Conservation (phyloP, 2,888 invertebrate species). For the Sinhomidia bicolor region DNA sequence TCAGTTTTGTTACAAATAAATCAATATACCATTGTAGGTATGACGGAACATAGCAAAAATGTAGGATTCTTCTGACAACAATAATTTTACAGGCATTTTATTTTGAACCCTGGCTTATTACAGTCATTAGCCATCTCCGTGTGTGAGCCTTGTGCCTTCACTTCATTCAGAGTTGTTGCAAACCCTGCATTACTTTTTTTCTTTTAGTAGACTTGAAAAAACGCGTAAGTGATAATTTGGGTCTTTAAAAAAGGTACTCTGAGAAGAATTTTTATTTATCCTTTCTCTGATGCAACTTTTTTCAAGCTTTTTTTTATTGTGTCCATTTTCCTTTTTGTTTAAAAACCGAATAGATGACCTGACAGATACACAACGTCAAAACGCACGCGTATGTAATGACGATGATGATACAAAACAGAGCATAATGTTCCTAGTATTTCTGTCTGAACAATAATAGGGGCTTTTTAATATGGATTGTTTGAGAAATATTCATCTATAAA, state of each 20-base stretch:
- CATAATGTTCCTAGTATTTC: neutral
- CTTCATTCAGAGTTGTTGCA: slow-evolving; percentile 60
- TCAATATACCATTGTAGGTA: neutral
- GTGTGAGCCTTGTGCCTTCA: slow-evolving; percentile 67
- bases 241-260: slow-evolving; percentile 34
- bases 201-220: neutral
- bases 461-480: neutral
- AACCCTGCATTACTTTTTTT: neutral
- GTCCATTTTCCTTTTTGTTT: too few relatives aligned
- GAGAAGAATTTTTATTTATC: slow-evolving; percentile 7
- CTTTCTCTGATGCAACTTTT: neutral
- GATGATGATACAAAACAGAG: slow-evolving; percentile 18
- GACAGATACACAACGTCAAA: slow-evolving; percentile 26
- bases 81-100: slow-evolving; percentile 19
- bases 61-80: neutral
- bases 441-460: neutral
- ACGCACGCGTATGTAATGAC: slow-evolving; percentile 55
- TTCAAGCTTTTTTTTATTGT: neutral
- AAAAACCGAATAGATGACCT: neutral
- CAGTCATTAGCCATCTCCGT: slow-evolving; percentile 62
- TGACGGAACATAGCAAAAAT: neutral
- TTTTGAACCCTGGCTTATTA: slow-evolving; percentile 52
- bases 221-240: slow-evolving; percentile 52
- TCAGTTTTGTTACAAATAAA: neutral
- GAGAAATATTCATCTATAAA: slow-evolving; percentile 51